Percentiles rank a stretch among this genome's conserved stretches.
phyloP scores from a whole-genome alignment of 2,797 vertebrate genomes.

The Taeniopygia guttata region DNA sequence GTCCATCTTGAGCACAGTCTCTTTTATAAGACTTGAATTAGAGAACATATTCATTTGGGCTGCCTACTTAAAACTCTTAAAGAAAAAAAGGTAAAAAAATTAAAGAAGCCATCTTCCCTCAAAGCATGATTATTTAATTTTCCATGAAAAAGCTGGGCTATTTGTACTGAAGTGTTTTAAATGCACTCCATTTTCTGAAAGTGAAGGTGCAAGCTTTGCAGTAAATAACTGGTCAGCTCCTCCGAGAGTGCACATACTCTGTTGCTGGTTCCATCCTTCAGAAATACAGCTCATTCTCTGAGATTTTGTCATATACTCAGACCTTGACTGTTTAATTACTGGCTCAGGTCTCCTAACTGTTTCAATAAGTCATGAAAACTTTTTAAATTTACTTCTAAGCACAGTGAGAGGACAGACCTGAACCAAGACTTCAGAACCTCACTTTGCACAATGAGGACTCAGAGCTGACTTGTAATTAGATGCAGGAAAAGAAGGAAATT shows the following conservation, averaged over 20 bases:
- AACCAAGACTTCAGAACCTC: background rate
- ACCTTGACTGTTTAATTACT: background rate
- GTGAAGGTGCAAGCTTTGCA: background rate
- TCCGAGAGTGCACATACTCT: background rate
- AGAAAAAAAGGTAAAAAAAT: too few relatives aligned
- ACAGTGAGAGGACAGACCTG: background rate
- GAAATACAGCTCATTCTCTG: background rate
- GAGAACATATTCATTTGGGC: slow-evolving; percentile 27
- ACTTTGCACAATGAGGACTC: background rate
- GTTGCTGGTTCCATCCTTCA: background rate
- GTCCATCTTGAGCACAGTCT: slow-evolving; percentile 54
- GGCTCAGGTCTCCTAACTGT: background rate
- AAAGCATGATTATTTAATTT: background rate
- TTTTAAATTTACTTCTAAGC: slow-evolving; percentile 26
- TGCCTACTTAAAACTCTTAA: background rate
- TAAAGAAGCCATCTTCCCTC: background rate
- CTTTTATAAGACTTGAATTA: slow-evolving; percentile 54
- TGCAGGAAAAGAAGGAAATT: background rate
- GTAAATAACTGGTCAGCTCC: background rate
- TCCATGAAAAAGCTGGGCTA: background rate
- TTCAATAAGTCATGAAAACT: slow-evolving; percentile 19
- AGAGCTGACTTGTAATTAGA: background rate
- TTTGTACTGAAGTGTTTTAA: background rate
- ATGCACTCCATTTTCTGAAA: background rate
- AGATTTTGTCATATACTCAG: background rate